phyloP scores from a whole-genome alignment of 2,797 vertebrate species.

The Euphonia xanthogaster region DNA sequence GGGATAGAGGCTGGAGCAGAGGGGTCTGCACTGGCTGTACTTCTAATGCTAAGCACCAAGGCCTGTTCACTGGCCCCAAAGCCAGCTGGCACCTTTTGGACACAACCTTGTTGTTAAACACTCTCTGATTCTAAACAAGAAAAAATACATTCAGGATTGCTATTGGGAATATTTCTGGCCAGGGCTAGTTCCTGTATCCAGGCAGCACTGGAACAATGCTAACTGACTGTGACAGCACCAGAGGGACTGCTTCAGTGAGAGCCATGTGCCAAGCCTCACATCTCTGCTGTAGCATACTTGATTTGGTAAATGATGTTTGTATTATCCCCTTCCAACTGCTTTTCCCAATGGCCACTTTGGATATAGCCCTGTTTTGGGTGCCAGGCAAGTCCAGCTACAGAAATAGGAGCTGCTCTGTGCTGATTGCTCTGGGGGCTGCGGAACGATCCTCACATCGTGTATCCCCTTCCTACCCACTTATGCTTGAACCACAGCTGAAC shows the following conservation, averaged over 20 bases:
- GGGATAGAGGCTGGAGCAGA: neutral
- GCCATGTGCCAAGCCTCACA: neutral
- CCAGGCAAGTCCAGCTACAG: neutral
- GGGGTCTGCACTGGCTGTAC: neutral
- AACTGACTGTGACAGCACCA: neutral
- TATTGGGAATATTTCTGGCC: neutral
- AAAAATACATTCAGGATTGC: neutral
- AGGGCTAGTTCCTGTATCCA: neutral
- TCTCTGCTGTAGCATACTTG: neutral
- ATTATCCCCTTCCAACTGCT: neutral
- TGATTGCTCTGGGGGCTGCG: neutral
- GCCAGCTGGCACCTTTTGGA: neutral
- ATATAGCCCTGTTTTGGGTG: neutral
- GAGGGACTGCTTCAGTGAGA: neutral
- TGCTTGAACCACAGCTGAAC: neutral
- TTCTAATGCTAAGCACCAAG: neutral
- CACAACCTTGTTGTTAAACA: neutral
- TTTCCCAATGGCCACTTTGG: neutral
- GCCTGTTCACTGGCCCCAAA: neutral
- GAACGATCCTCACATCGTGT: neutral
- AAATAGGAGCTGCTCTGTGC: neutral
- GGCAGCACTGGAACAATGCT: neutral
- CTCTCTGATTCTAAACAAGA: neutral
- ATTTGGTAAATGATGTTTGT: neutral
- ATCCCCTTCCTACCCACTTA: neutral